Base-by-base conservation (phyloP, 2,797 vertebrate genomes). In the Chelon labrosus region DNA sequence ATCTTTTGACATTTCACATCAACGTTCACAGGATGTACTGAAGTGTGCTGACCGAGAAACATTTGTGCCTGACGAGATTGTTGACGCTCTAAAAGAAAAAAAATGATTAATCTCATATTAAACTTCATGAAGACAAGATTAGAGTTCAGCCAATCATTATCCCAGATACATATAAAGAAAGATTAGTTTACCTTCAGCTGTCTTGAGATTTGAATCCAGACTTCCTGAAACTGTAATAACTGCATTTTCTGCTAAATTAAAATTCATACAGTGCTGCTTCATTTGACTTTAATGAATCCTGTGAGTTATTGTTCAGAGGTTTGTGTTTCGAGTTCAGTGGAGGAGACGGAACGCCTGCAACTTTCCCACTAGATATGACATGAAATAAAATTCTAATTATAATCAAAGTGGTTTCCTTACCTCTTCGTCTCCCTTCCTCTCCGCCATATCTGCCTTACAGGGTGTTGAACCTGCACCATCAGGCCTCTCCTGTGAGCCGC, bases 401-500 rank as follows among this genome's bases (percentile, higher is more conserved):
- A 53, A 44, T 65, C 41, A 4, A 42, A 54, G 3, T 17, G 5
- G 5, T 42, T 13, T 47, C 50, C 59, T 62, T 46, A 13, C 0
- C 12, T 57, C 49, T 56, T 65, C 17, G 2, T 65, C 49, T 64
- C 31, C 75, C 1, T 14, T 31, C 11, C 20, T 56, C 38, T 7
- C 46, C 37, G 12, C 62, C 38, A 51, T 39, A 0, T 83, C 35
- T 54, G 7, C 51, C 60, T 20, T 19, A 14, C 87, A 96, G 95
- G 31, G 94, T 95, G 88, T 89, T 99, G 84, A 98, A 95, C 94
- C 94, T 99, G 86, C 97, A 96, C 68, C 97, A 97, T 85, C 98
- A 98, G 93, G 95, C 95, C 5, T 99, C 98, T 67, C 98, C 98
- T 1, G 94, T 97, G 73, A 97, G 97, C 51, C 96, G 96, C 44